phyloP scores from a whole-genome alignment of 2,113 vertebrate genomes.

The Felis catus region F.catus_Fca126_mat1.0 CM031421.1:98458501-98459000 shows the following conservation, averaged over 20 bases:
- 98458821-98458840: conserved; percentile 58
- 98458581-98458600: background rate
- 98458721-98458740: conserved; percentile 60
- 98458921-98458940: background rate
- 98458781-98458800: conserved; percentile 63
- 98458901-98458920: background rate
- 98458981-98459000: background rate
- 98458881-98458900: conserved; percentile 45
- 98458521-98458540: background rate
- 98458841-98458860: conserved; percentile 54
- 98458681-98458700: background rate
- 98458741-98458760: conserved; percentile 63
- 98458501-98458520: background rate
- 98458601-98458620: too few species aligned
- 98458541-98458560: background rate
- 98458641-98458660: background rate
- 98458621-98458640: too few species aligned
- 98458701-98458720: background rate
- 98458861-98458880: conserved; percentile 68
- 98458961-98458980: background rate
- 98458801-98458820: conserved; percentile 61
- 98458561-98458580: background rate
- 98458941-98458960: background rate
- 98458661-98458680: conserved; percentile 31
- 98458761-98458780: conserved; percentile 61